phyloP scores from a whole-genome alignment of 2,888 invertebrate genomes.

The Sceliomorpha sp. region DNA sequence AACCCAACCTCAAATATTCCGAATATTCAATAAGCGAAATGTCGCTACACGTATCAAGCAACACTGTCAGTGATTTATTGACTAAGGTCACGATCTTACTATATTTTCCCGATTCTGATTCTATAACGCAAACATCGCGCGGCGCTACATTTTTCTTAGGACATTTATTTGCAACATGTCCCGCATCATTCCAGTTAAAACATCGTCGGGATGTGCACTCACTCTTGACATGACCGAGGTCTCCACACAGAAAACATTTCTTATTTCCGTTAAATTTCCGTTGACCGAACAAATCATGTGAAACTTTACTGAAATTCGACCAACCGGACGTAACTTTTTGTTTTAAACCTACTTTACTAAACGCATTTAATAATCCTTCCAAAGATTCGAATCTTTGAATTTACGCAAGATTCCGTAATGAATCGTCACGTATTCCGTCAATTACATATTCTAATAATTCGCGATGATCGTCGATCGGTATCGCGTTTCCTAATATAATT shows the following conservation, averaged over 20 bases:
- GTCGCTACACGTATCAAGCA: slow-evolving; percentile 19
- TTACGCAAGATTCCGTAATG: slow-evolving; percentile 32
- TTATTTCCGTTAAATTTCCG: slow-evolving; percentile 6
- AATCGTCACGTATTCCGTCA: slow-evolving; percentile 33
- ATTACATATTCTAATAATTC: slow-evolving; percentile 43
- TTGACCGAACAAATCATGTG: not conserved
- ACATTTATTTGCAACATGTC: slow-evolving; percentile 19
- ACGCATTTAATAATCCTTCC: not conserved
- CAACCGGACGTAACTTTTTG: too few relatives aligned
- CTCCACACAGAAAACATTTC: slow-evolving; percentile 9
- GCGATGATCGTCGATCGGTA: slow-evolving; percentile 30
- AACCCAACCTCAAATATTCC: slow-evolving; percentile 16
- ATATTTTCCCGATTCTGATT: slow-evolving; percentile 14
- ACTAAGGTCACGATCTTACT: slow-evolving; percentile 1
- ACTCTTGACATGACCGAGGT: slow-evolving; percentile 9
- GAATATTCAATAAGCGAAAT: slow-evolving; percentile 15
- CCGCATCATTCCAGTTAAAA: slow-evolving; percentile 16
- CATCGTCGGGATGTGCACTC: slow-evolving; percentile 8
- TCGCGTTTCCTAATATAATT: slow-evolving; percentile 32
- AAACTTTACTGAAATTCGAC: too few relatives aligned
- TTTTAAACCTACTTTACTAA: not conserved
- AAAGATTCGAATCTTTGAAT: slow-evolving; percentile 18
- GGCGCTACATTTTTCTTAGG: slow-evolving; percentile 10
- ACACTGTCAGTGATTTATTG: not conserved
- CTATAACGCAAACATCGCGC: too few relatives aligned